Evolutionary conservation across 2,888 invertebrate species (phyloP).

Genomic region (Heterodera filipjevi): DNA sequence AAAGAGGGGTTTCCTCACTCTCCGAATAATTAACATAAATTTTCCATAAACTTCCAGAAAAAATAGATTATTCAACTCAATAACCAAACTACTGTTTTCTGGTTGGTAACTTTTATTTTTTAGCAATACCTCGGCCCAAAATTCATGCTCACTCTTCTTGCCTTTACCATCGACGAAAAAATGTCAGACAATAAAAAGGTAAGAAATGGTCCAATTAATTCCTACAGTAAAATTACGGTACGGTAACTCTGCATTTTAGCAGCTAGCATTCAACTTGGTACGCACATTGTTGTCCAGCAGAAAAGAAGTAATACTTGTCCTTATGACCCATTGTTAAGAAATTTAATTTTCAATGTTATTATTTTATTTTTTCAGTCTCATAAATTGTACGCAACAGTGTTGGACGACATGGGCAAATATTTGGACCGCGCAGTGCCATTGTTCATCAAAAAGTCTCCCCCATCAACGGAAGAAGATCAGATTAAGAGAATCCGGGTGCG

Average conservation of each 20-base stretch:
- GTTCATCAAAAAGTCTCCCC: neutral
- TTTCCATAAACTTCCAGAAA: no score
- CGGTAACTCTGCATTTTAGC: neutral
- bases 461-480: no score
- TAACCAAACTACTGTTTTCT: neutral
- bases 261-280: neutral
- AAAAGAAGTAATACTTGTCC: conserved; percentile 5
- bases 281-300: neutral
- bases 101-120: neutral
- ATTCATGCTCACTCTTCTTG: neutral
- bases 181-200: neutral
- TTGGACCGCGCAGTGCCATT: neutral
- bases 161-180: neutral
- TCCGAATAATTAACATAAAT: no score
- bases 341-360: no score
- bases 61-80: no score
- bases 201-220: no score
- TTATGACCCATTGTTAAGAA: neutral
- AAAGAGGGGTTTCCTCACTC: neutral
- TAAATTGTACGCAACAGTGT: neutral
- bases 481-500: no score
- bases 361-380: neutral
- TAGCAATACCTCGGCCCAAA: neutral
- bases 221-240: no score
- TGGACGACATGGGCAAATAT: neutral